Base-by-base conservation (phyloP, 2,888 invertebrate species). In the Hedya salicella region DNA sequence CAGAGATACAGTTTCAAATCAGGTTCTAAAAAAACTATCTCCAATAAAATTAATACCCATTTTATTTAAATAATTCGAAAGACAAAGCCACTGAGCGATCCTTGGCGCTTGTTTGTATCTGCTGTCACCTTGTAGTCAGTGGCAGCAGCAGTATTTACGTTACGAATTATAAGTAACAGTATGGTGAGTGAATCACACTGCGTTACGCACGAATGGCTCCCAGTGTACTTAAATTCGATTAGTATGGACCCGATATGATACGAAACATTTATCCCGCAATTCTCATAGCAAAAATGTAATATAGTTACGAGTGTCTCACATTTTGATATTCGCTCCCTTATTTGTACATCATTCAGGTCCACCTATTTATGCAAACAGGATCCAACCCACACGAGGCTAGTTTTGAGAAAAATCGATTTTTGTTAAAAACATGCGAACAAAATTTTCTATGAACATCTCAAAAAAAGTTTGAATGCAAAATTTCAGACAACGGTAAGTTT, bases 181-280 rank as follows among this genome's bases (percentile, higher is more conserved):
- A 9, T 36, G 25, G 59, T 30, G 62, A 60, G 54, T 68, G 65
- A 62, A 62, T 62, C 62, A 67, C 40, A 52, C 50, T 19, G 67
- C 67, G 62, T 67, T 57, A 62, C 56, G 62, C 62, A 62, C 57
- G 62, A 54, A 61, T 25, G 54, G n/a, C 4, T 46, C 19, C 48
- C 19, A 49, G 48, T 59, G n/a, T 52, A 14, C 21, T 36, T 13
- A n/a, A 39, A 21, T 36, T 48, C 46, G 25, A 25, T 21, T n/a
- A 14, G 48, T 32, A 54, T 32, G 66, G 19, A 16, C 19, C 19
- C 8, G 36, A 40, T 44, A 36, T 14, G 25, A 46, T 42, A 46
- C 36, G 44, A 16, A 8, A 0, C 21, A 32, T 14, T n/a, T 36
- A 56, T 16, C 11, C 36, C 36, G 36, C 36, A 36, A 36, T 36